Base-by-base conservation (phyloP, 2,113 vertebrate genomes). In the Myiagra hebetior region DNA sequence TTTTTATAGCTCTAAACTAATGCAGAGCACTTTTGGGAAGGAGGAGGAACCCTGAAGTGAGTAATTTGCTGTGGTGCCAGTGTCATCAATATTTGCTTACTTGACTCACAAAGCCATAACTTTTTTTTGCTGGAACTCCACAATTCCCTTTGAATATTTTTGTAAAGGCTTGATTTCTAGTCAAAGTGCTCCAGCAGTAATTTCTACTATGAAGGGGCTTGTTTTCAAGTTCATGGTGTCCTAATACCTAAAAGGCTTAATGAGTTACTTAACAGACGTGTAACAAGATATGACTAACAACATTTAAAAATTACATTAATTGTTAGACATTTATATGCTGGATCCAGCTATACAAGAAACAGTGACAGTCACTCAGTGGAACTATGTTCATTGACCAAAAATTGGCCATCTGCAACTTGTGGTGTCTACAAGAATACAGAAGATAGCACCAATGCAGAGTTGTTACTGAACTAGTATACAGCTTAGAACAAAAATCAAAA, bases 1-100 rank as follows among this genome's bases (percentile, higher is more conserved):
- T 86, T 95, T 93, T 91, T 76, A 57, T 41, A 85, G 76, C 44
- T 87, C 64, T 86, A 68, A 93, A 86, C n/a, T 74, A 81, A 94
- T 52, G 42, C 35, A 81, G 53, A 17, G 23, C 7, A 17, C n/a
- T 79, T 87, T 78, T 56, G 72, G 33, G 56, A 89, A 83, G 31
- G 7, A 85, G 23, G 16, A 91, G 10, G 30, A 89, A 47, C 37
- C 89, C 52, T 42, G 39, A 87, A 91, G n/a, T 23, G 7, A 91
- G 74, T 72, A 64, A 90, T 13, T 67, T 89, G 22, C 47, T 63
- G 13, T n/a, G 22, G 31, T 90, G 27, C 14, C 27, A 13, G 11
- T 14, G 6, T 72, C 27, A 33, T 4, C 11, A 35, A 39, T 50
- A 84, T 49, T 85, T 83, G 6, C 27, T 86, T 93, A 55, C 33